Percentiles rank a stretch among this genome's conserved stretches.
phyloP scores from a whole-genome alignment of 2,888 invertebrate genomes.

The Tachystola acroxantha region DNA sequence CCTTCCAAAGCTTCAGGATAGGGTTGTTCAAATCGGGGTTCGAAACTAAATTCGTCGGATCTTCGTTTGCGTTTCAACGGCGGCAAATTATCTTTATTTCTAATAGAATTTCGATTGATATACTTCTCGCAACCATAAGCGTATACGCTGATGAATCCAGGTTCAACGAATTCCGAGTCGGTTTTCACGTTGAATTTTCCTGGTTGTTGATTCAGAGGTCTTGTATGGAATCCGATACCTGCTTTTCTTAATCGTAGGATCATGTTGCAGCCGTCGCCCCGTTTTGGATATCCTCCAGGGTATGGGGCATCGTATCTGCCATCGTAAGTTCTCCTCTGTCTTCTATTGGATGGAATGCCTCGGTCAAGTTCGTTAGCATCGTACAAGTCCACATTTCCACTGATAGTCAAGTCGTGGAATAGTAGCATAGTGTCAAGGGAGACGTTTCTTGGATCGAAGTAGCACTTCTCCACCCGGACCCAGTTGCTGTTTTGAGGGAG shows the following conservation, averaged over 20 bases:
- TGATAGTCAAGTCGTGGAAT: slow-evolving; percentile 88
- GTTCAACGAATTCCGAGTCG: slow-evolving; percentile 90
- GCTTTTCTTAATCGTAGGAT: slow-evolving; percentile 86
- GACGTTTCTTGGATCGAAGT: slow-evolving; percentile 85
- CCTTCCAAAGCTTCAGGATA: slow-evolving; percentile 35
- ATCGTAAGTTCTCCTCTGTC: slow-evolving; percentile 55
- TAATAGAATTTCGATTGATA: slow-evolving; percentile 59
- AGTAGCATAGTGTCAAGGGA: slow-evolving; percentile 86
- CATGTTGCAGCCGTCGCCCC: slow-evolving; percentile 84
- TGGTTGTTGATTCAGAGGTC: slow-evolving; percentile 82
- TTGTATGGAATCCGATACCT: slow-evolving; percentile 87
- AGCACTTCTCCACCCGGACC: slow-evolving; percentile 87
- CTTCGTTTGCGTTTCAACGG: slow-evolving; percentile 49
- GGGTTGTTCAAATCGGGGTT: slow-evolving; percentile 40
- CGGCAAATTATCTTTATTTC: slow-evolving; percentile 58
- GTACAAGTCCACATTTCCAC: slow-evolving; percentile 84
- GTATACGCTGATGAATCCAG: slow-evolving; percentile 90
- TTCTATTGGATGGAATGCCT: slow-evolving; percentile 40
- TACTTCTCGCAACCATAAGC: slow-evolving; percentile 88
- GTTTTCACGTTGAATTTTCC: slow-evolving; percentile 86
- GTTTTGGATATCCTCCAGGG: slow-evolving; percentile 28
- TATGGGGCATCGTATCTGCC: slow-evolving; percentile 45
- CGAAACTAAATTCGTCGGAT: slow-evolving; percentile 64
- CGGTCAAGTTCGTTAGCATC: slow-evolving; percentile 61
- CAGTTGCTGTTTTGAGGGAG: slow-evolving; percentile 82